Percentiles rank a stretch among this genome's conserved stretches.
Conservation (phyloP, 2,888 invertebrate genomes). For the Spialia ferax region DNA sequence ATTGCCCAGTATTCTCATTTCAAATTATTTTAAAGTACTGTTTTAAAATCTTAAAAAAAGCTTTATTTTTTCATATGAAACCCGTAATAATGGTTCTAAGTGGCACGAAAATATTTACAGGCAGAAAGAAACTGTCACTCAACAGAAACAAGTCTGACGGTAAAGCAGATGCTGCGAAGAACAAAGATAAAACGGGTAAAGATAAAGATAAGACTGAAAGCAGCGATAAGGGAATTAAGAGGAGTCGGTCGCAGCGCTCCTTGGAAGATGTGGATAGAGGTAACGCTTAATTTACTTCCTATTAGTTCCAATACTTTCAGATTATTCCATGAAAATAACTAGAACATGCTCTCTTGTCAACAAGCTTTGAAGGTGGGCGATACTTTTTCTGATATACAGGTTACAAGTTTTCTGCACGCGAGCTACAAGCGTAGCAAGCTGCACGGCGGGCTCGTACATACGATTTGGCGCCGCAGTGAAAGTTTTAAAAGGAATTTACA, state of each 20-base stretch:
- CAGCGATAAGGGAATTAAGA: conserved; percentile 65
- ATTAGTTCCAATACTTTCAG: not conserved
- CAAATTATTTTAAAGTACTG: too few species aligned
- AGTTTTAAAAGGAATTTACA: too few species aligned
- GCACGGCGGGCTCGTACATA: too few species aligned
- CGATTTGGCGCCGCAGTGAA: too few species aligned
- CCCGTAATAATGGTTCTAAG: too few species aligned
- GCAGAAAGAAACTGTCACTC: conserved; percentile 67
- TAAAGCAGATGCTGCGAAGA: conserved; percentile 33
- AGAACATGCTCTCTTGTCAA: not conserved
- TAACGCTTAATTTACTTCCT: conserved; percentile 43
- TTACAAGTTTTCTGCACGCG: too few species aligned
- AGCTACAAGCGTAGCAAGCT: too few species aligned
- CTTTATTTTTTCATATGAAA: too few species aligned
- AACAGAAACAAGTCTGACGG: conserved; percentile 51
- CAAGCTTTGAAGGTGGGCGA: too few species aligned
- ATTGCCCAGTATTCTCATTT: too few species aligned
- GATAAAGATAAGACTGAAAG: conserved; percentile 47
- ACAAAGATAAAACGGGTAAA: conserved; percentile 49
- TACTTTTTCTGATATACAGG: too few species aligned
- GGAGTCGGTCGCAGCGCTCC: conserved; percentile 74
- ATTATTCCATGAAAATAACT: not conserved
- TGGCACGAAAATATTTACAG: conserved; percentile 49
- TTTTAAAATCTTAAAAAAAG: too few species aligned
- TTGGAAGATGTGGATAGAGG: conserved; percentile 74